Evolutionary conservation across 2,888 invertebrate species (phyloP), one percentile per base, ranked within the genome.

Genomic region (Drosophila maculinotata): DNA sequence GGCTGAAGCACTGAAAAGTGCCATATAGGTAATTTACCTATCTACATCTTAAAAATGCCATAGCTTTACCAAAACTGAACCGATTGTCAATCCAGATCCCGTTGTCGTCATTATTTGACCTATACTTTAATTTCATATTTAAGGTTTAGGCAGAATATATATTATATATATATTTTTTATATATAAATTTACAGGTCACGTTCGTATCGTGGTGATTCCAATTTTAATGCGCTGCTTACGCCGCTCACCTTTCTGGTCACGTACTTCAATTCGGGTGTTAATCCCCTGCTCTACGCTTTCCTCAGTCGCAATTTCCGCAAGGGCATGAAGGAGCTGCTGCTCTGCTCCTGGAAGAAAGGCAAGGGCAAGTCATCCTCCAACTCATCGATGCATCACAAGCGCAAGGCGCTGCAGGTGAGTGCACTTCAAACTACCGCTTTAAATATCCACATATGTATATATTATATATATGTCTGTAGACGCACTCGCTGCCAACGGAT

Each of bases 201-300:
- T 49, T 93, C 93, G 69, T 95, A 95, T 91, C 93, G 94, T 73
- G 95, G 95, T 67, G 93, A 94, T 81, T 94, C 95, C 67, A 94
- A 95, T 87, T 95, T 96, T 89, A 95, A 95, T 87, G 94, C 95
- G 6, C 92, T 96, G 14, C 93, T 97, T 66, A 97, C 97, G 8
- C 97, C 97, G 1, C 93, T 97, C 65, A 97, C 97, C 20, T 97
- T 96, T 91, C 94, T 98, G 66, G 94, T 97, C 77, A 94, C 97
- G 38, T 98, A 97, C 91, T 94, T 96, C 91, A 97, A 98, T 92
- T 97, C 97, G 14, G 97, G 95, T 44, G 94, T 98, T 69, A 98
- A 98, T 92, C 98, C 98, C 0, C 92, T 98, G 49, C 93, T 98
- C 7, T 98, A 98, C 92, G 97, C 97, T 3, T 96, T 98, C 90